phyloP scores from a whole-genome alignment of 2,113 vertebrate genomes.

The Ammospiza caudacuta region DNA sequence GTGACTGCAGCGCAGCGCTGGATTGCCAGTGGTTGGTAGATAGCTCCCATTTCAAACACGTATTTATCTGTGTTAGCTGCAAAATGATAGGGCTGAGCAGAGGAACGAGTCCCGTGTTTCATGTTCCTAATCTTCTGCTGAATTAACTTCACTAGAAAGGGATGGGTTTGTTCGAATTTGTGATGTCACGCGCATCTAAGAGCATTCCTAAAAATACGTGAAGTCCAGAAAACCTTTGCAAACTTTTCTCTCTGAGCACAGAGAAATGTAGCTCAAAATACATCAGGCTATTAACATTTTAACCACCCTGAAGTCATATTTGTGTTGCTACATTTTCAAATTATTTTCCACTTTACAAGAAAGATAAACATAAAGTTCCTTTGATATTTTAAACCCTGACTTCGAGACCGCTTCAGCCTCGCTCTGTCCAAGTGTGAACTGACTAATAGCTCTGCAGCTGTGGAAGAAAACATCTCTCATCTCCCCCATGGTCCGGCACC shows the following conservation, averaged over 20 bases:
- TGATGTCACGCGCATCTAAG: not conserved
- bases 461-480: slow-evolving; percentile 64
- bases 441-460: slow-evolving; percentile 61
- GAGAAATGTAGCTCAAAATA: not conserved
- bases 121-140: slow-evolving; percentile 33
- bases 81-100: slow-evolving; percentile 49
- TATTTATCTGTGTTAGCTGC: slow-evolving; percentile 53
- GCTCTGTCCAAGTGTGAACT: slow-evolving; percentile 48
- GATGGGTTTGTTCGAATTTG: slow-evolving; percentile 23
- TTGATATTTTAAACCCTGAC: slow-evolving; percentile 9
- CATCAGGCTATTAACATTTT: slow-evolving; percentile 6
- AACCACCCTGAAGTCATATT: not conserved
- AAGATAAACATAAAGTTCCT: slow-evolving; percentile 34
- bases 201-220: not conserved
- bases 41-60: slow-evolving; percentile 52
- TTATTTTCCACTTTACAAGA: slow-evolving; percentile 56
- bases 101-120: slow-evolving; percentile 36
- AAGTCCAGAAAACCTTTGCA: not conserved
- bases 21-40: slow-evolving; percentile 55
- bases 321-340: slow-evolving; percentile 1
- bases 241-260: not conserved
- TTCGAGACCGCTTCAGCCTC: slow-evolving; percentile 27
- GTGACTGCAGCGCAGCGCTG: not conserved
- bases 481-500: slow-evolving; percentile 43
- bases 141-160: slow-evolving; percentile 39